Percentiles rank a stretch among this genome's conserved stretches.
Evolutionary conservation across 2,888 invertebrate genomes (phyloP).

Genomic region (Blera fallax): DNA sequence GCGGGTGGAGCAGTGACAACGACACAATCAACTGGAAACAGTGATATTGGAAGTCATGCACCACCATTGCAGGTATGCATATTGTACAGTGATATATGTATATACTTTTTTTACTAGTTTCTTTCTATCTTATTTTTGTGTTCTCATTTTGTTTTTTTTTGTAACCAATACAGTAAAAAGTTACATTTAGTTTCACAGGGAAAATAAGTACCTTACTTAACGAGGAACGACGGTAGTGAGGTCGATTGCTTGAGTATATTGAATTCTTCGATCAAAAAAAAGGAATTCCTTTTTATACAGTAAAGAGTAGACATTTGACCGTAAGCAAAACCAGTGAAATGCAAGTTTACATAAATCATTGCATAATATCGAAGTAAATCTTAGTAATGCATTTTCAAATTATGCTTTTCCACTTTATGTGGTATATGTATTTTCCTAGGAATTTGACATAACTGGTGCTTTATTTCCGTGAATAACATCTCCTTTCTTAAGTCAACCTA

Average conservation of each 20-base stretch:
- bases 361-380: no score
- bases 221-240: neutral
- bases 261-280: neutral
- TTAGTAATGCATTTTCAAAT: no score
- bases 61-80: constrained; percentile 84
- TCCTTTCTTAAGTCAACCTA: neutral
- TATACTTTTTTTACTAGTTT: neutral
- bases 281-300: no score
- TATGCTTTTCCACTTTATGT: no score
- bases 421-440: no score
- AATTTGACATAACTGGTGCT: no score
- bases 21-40: constrained; percentile 84
- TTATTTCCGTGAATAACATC: neutral
- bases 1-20: constrained; percentile 77
- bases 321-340: neutral
- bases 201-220: neutral
- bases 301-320: neutral
- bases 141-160: neutral
- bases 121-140: constrained; percentile 10
- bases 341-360: neutral
- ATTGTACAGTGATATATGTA: constrained; percentile 18
- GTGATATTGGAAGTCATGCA: constrained; percentile 84
- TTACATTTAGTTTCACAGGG: neutral
- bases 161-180: neutral
- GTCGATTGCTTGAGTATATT: constrained; percentile 6